Base-by-base conservation (phyloP, 2,113 vertebrate genomes). In the Athene cunicularia region DNA sequence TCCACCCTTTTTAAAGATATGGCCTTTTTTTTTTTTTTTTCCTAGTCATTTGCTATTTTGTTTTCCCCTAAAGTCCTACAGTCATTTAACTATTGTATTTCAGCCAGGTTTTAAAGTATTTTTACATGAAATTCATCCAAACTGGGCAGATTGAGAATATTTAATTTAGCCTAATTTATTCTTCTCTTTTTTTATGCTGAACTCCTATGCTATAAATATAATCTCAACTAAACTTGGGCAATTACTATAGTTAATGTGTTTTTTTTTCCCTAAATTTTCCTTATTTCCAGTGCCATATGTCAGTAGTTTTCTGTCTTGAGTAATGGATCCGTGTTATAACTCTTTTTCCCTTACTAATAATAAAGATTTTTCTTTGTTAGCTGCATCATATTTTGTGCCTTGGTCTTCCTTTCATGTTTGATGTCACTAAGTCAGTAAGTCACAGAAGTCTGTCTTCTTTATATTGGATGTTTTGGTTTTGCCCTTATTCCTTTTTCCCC, bases 1-100 rank as follows among this genome's bases (percentile, higher is more conserved):
- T 80, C 8, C 3, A 32, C 0, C 1, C 9, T 76, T 72, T 60
- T 20, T 16, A 67, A 74, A 71, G 11, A 32, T 49, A 53, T 11
- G 6, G 12, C 2, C 14, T 62, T 30, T 12, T 14, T 0, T 1
- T 12, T 14, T 0, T 1, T 56, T 23, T 88, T 85, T 74, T 49
- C 1, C 19, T 63, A 63, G 35, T 66, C 0, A 30, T 50, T 90
- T 80, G 16, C 21, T 56, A 13, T 72, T 87, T 68, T 67, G 9
- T 37, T 93, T 88, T 73, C 14, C 18, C 14, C 45, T 63, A 20
- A 75, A 15, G 37, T 85, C 9, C 21, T 92, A 74, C 11, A 66
- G 7, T 43, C 1, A 85, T 87, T 41, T 75, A 66, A 39, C 64
- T 81, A 17, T 68, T 76, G 18, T 49, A 56, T 8, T 80, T 90